Percentiles rank a stretch among this genome's conserved stretches.
These are phyloP conservation scores for Ptiloglossa arizonensis DNA, from an alignment of 1,140 invertebrate species.

Conservation along the genomic window DNA sequence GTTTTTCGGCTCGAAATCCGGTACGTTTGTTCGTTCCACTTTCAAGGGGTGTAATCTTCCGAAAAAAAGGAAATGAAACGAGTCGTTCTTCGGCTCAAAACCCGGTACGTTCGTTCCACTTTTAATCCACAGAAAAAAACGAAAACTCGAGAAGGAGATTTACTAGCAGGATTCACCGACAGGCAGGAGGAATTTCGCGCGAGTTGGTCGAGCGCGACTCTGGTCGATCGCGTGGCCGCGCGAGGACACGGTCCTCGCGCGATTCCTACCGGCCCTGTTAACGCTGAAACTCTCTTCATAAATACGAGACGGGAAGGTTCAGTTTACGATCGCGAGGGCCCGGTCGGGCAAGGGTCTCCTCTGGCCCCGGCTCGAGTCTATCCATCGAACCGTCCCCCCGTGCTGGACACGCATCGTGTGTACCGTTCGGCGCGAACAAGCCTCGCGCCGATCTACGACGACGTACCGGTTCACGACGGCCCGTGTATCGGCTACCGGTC, in stretches of 20 bases:
- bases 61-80: no score
- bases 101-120: no score
- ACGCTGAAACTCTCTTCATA: slow-evolving; percentile 41
- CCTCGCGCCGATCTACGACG: slow-evolving; percentile 32
- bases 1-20: no score
- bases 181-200: no score
- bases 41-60: no score
- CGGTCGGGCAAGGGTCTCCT: slow-evolving; percentile 5
- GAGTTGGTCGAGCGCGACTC: neutral
- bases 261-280: slow-evolving; percentile 16
- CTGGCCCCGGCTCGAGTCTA: slow-evolving; percentile 26
- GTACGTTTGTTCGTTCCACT: no score
- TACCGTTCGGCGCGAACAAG: slow-evolving; percentile 32
- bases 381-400: slow-evolving; percentile 32
- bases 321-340: slow-evolving; percentile 41
- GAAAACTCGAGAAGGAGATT: no score
- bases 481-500: slow-evolving; percentile 50
- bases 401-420: neutral
- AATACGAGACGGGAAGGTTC: slow-evolving; percentile 27
- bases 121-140: no score
- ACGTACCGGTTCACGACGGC: slow-evolving; percentile 5
- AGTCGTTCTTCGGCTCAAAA: no score
- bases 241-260: neutral
- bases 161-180: no score
- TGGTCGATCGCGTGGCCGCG: slow-evolving; percentile 17